A percentile compares a stretch with the other conserved stretches of the same genome.
These are phyloP conservation scores for Chlorodrepanis virens DNA, from an alignment of 2,113 vertebrate genomes.

Conservation along the genomic window DNA sequence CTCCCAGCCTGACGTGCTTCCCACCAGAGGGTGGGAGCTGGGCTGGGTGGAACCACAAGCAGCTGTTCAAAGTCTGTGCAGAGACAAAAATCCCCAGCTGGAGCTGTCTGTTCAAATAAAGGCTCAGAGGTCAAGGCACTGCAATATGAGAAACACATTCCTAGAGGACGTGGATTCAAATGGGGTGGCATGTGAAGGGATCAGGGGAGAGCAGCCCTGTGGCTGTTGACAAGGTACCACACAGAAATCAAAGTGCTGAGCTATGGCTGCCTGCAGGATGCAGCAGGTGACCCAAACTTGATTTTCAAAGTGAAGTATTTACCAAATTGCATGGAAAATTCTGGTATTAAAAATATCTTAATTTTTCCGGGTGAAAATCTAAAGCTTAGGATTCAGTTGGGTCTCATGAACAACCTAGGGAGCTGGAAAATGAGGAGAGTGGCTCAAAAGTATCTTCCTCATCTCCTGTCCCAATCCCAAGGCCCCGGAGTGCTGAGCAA, in stretches of 20 bases:
- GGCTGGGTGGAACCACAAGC: background rate
- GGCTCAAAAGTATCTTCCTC: background rate
- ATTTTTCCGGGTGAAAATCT: background rate
- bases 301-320: background rate
- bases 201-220: background rate
- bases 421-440: background rate
- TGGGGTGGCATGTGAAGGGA: background rate
- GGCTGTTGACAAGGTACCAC: rapidly evolving
- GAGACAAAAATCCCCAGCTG: constrained; percentile 10
- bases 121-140: background rate
- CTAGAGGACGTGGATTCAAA: background rate
- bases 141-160: constrained; percentile 19
- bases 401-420: background rate
- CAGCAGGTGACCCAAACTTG: background rate
- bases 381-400: background rate
- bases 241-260: background rate
- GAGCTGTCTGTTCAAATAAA: constrained; percentile 34
- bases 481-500: background rate
- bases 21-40: background rate
- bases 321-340: background rate
- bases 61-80: background rate
- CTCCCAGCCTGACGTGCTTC: background rate
- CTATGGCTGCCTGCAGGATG: background rate
- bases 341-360: background rate
- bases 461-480: background rate